Base-by-base conservation (phyloP, 2,888 invertebrate species). In the Drosophila ustulata region DNA sequence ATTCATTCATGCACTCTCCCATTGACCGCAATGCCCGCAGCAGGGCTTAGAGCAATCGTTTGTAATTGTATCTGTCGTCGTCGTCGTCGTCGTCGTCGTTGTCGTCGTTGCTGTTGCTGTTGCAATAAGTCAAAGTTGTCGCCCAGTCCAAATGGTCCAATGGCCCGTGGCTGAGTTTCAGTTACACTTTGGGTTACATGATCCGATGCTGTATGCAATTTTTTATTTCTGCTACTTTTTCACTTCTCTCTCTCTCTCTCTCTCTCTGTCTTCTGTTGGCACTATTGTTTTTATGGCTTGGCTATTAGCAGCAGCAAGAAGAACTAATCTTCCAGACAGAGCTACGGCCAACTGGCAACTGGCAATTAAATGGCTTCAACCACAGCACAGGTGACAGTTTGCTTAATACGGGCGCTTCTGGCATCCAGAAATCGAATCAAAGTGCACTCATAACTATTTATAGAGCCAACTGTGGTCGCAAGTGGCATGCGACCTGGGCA, bases 61-160 rank as follows among this genome's bases (percentile, higher is more conserved):
- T 70, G 86, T 85, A 85, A 85, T 85, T 86, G 85, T 86, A 85
- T 85, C 86, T 86, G 81, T 81, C 71, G 45, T 45, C 18, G 43
- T 23, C 23, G 43, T 9, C n/a, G 45, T 37, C 45, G 18, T 18
- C 18, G 18, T 18, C 2, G 18, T 1, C 1, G 18, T 18, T 18
- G 18, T n/a, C 1, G 18, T 1, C 1, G 18, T 18, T 18, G 18
- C 18, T 1, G 18, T 18, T 18, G 82, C 82, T 69, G 73, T 72
- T 84, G 82, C 87, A 84, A 85, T 85, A 85, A 85, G 73, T 86
- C 79, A 84, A 77, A 65, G 77, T 72, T 80, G 82, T 79, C 82
- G 67, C 66, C 57, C 39, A 50, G 47, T 39, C 53, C 67, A 57
- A 47, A 34, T 57, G 47, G 13, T 58, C 9, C 49, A 47, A 28